A percentile compares a stretch with the other conserved stretches of the same genome.
phyloP scores from a whole-genome alignment of 2,113 vertebrate species.

The Salvelinus namaycush region DNA sequence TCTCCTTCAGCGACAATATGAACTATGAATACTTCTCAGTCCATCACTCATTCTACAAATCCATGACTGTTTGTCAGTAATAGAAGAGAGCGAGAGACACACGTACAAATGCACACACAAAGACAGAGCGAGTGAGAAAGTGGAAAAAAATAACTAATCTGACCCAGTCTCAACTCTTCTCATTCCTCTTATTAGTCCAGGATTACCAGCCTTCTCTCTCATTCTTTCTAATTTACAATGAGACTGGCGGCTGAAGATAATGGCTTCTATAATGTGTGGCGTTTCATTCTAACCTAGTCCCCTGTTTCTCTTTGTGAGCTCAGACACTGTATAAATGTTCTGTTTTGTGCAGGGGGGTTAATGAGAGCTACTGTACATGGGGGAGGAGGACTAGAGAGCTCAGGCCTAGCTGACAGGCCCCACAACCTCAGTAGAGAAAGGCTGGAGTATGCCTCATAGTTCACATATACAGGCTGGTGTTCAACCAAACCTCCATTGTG shows the following conservation, averaged over 20 bases:
- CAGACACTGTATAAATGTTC: slow-evolving; percentile 59
- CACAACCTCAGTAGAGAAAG: slow-evolving; percentile 39
- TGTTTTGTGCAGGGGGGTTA: slow-evolving; percentile 51
- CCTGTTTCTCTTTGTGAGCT: slow-evolving; percentile 45
- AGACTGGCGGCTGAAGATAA: slow-evolving; percentile 19
- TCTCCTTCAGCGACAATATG: slow-evolving; percentile 58
- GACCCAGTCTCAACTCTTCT: slow-evolving; percentile 68
- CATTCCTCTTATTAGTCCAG: slow-evolving; percentile 63
- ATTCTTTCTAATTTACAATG: slow-evolving; percentile 49
- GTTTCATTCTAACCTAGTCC: slow-evolving; percentile 60
- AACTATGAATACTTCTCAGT: slow-evolving; percentile 52
- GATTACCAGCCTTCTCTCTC: slow-evolving; percentile 52
- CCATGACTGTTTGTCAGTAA: slow-evolving; percentile 51
- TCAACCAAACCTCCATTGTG: slow-evolving; percentile 28
- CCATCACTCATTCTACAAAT: slow-evolving; percentile 60
- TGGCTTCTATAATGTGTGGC: too few relatives aligned
- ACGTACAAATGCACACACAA: neutral
- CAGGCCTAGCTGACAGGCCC: slow-evolving; percentile 53
- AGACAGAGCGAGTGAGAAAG: slow-evolving; percentile 3
- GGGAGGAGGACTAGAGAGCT: slow-evolving; percentile 2
- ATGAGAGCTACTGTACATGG: slow-evolving; percentile 54
- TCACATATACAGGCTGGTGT: neutral
- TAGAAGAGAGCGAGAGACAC: neutral
- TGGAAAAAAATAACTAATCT: slow-evolving; percentile 38
- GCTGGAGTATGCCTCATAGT: slow-evolving; percentile 3